Conservation (phyloP, 1,140 invertebrate genomes). For the Bilobella aurantiaca region DNA sequence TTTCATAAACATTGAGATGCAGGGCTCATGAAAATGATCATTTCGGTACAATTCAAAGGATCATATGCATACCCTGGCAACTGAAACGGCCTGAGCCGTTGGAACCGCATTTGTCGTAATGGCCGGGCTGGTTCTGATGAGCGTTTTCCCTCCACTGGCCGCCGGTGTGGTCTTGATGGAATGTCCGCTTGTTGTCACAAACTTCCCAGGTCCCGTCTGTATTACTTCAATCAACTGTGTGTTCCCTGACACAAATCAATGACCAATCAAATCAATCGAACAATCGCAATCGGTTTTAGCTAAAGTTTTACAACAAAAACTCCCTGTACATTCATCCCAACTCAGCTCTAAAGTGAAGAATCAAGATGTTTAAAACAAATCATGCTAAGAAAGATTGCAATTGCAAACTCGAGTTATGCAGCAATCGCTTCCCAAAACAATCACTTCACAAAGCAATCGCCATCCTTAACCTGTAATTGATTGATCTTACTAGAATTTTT, state of each 20-base stretch:
- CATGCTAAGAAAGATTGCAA: too few species aligned
- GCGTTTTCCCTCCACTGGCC: conserved; percentile 35
- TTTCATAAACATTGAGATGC: not conserved
- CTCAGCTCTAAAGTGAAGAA: too few species aligned
- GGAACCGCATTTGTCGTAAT: too few species aligned
- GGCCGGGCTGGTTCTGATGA: conserved; percentile 34
- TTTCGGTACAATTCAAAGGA: too few species aligned
- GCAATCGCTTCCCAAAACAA: too few species aligned
- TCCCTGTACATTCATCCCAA: not conserved
- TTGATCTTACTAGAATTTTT: too few species aligned
- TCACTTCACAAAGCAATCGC: not conserved
- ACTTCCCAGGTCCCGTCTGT: conserved; percentile 41
- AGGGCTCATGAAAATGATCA: not conserved
- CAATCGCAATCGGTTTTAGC: not conserved
- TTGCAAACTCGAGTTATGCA: too few species aligned
- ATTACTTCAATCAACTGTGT: conserved; percentile 56
- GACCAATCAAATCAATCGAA: not conserved
- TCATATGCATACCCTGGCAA: not conserved
- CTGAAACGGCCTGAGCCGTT: too few species aligned
- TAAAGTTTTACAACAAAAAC: not conserved
- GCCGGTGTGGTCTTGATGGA: conserved; percentile 31
- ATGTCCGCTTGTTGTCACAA: conserved; percentile 34
- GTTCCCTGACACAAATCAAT: conserved; percentile 18
- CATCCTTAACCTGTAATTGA: not conserved
- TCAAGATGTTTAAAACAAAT: too few species aligned